phyloP scores from a whole-genome alignment of 2,888 invertebrate genomes.

The Aspidapion aeneum region DNA sequence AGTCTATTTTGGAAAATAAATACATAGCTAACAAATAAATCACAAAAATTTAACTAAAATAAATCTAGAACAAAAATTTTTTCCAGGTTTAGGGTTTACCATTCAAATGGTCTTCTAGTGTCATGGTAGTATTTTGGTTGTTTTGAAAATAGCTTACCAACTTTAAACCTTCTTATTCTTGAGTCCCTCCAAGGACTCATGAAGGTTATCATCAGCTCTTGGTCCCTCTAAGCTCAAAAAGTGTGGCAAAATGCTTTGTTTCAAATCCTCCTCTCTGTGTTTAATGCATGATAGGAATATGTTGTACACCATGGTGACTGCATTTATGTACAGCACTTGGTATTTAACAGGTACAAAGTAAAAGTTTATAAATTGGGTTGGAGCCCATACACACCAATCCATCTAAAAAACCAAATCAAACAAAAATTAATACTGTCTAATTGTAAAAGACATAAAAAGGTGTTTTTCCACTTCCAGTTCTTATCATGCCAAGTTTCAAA shows the following conservation, averaged over 20 bases:
- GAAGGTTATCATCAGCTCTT: too few species aligned
- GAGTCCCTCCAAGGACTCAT: too few species aligned
- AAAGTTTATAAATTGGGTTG: slow-evolving; percentile 88
- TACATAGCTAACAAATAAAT: too few species aligned
- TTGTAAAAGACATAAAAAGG: neutral
- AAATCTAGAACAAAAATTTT: too few species aligned
- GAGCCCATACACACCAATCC: slow-evolving; percentile 90
- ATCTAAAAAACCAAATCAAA: slow-evolving; percentile 59
- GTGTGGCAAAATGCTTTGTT: neutral
- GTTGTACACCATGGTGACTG: slow-evolving; percentile 83
- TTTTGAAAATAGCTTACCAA: too few species aligned
- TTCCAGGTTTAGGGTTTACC: too few species aligned
- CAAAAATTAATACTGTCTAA: too few species aligned
- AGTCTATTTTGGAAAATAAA: too few species aligned
- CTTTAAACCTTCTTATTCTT: too few species aligned
- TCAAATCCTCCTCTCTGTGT: slow-evolving; percentile 50
- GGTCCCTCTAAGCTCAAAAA: neutral
- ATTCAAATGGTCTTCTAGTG: too few species aligned
- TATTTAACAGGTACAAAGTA: slow-evolving; percentile 75
- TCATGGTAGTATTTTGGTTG: too few species aligned
- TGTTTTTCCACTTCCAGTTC: neutral
- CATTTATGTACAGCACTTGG: slow-evolving; percentile 84
- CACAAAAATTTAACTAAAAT: too few species aligned
- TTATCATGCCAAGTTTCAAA: neutral
- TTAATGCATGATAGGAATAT: slow-evolving; percentile 86